These are phyloP conservation scores for Eumaeus atala DNA, from an alignment of 1,140 invertebrate species.

Conservation along the genomic window DNA sequence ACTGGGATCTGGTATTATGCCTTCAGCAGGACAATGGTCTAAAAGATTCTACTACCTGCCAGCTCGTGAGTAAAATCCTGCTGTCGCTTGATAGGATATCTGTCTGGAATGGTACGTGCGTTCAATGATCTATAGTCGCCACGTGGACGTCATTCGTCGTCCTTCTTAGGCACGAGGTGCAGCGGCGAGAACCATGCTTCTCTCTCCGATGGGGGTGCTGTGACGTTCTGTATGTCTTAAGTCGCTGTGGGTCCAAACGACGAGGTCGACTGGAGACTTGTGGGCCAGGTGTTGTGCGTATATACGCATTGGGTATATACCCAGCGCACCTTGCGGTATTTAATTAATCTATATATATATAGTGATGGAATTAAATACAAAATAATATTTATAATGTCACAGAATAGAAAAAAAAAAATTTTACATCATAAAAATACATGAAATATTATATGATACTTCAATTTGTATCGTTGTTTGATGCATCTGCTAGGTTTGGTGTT, in stretches of 20 bases:
- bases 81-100: slow-evolving; percentile 5
- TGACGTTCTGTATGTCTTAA: not conserved
- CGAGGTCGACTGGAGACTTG: slow-evolving; percentile 8
- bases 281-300: slow-evolving; percentile 13
- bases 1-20: slow-evolving; percentile 7
- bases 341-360: too few relatives aligned
- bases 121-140: slow-evolving; percentile 4
- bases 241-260: not conserved
- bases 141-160: slow-evolving; percentile 9
- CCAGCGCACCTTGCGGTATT: too few relatives aligned
- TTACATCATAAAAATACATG: too few relatives aligned
- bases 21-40: slow-evolving; percentile 6
- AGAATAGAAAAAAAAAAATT: too few relatives aligned
- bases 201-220: not conserved
- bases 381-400: too few relatives aligned
- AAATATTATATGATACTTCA: too few relatives aligned
- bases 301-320: not conserved
- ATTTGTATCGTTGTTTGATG: too few relatives aligned
- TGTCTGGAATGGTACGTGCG: slow-evolving; percentile 1
- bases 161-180: slow-evolving; percentile 3
- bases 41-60: slow-evolving; percentile 1
- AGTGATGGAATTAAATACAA: too few relatives aligned
- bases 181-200: slow-evolving; percentile 7
- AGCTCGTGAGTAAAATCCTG: slow-evolving; percentile 5
- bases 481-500: too few relatives aligned